Base-by-base conservation (phyloP, 92 coral and sea anemone species). In the Epizoanthus rinbou region DNA sequence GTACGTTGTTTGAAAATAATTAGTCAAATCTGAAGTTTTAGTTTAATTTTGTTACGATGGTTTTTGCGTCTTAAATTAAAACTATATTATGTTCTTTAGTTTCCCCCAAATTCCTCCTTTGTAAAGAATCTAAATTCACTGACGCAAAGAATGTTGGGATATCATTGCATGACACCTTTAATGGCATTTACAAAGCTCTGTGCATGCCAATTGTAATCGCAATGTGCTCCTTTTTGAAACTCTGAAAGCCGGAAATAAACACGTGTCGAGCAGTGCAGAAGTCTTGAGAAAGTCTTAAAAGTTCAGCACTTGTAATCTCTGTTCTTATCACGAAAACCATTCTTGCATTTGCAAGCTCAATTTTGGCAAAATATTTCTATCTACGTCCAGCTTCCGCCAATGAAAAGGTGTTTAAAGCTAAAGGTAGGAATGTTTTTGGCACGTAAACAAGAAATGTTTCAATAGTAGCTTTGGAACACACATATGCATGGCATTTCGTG, bases 281-380 rank as follows among this genome's bases (percentile, higher is more conserved):
- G 64, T 74, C 62, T 72, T 72, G 76, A 72, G 24, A 56, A 50
- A 74, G 64, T 56, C 80, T 74, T 56, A 24, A 2, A 8, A 31
- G 33, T 56, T 31, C 63, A 74, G 56, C 43, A 56, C 65, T 6
- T 74, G 80, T 74, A 74, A 74, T 57, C 80, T 54, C 17, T 25
- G 64, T 28, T 50, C 65, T 74, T 28, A 74, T 74, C 80, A 74
- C 80, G 80, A 74, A 73, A 74, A 74, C 80, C 57, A 47, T 39
- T 53, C 64, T 57, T 74, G 63, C 18, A n/a, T 24, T 25, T 66
- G 16, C 5, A 13, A 15, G 19, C 15, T 19, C 43, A 28, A 6
- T 24, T 74, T 15, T 19, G 11, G 28, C 11, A 74, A 28, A 11
- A 28, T 11, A 2, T 50, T 25, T 74, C 33, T 24, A 31, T 5